Conservation (phyloP, 1,140 invertebrate species). For the Anastrepha obliqua region DNA sequence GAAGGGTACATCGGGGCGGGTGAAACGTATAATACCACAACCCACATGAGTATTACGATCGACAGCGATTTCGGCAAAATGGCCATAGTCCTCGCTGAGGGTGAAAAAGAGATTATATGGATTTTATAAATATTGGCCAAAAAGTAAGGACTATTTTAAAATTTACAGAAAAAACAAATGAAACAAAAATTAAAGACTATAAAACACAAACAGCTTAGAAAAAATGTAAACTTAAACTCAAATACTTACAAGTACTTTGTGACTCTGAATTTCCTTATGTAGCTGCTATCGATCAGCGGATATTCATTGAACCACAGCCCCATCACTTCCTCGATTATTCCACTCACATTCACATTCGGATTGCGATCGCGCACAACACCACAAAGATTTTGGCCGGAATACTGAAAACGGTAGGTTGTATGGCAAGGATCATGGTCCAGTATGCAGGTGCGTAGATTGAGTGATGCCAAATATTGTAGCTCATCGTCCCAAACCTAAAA, state of each 20-base stretch:
- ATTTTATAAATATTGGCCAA: not conserved
- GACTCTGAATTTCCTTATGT: constrained; percentile 66
- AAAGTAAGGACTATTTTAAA: not conserved
- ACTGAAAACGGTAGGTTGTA: constrained; percentile 69
- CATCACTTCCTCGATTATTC: constrained; percentile 67
- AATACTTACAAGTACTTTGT: constrained; percentile 69
- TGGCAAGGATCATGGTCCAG: constrained; percentile 72
- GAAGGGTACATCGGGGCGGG: constrained; percentile 67
- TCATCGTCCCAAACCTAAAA: constrained; percentile 72
- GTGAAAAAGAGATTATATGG: not conserved
- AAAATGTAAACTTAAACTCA: not conserved
- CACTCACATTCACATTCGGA: constrained; percentile 66
- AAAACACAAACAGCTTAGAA: not conserved
- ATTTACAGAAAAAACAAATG: constrained; percentile 38
- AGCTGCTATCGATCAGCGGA: constrained; percentile 67
- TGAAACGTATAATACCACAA: constrained; percentile 69
- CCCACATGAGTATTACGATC: constrained; percentile 68
- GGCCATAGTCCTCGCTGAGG: constrained; percentile 70
- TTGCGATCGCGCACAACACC: constrained; percentile 66
- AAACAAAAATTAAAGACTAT: not conserved
- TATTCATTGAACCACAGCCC: constrained; percentile 70
- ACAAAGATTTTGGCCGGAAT: constrained; percentile 69
- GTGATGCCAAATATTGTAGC: constrained; percentile 68
- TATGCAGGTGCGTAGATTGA: constrained; percentile 69
- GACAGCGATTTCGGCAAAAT: constrained; percentile 72